These are phyloP conservation scores for Ciconia maguari DNA, from an alignment of 2,113 vertebrate species.

Conservation along the genomic window DNA sequence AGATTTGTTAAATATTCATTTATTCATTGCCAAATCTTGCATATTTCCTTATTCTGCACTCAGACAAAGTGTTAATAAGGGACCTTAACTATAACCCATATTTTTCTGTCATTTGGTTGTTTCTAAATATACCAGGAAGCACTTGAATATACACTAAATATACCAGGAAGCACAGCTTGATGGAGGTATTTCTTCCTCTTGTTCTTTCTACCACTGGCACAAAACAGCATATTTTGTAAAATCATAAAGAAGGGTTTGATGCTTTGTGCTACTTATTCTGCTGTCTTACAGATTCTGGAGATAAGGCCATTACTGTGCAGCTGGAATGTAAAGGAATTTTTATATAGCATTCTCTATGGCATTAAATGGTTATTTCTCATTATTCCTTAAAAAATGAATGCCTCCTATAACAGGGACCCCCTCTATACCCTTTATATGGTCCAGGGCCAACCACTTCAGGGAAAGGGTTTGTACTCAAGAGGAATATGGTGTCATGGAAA, in stretches of 20 bases:
- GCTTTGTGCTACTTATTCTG: neutral
- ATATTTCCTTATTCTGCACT: conserved; percentile 28
- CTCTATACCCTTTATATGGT: neutral
- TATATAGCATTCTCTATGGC: neutral
- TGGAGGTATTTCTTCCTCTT: neutral
- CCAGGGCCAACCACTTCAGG: neutral
- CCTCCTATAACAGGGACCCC: neutral
- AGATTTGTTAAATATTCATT: conserved; percentile 58
- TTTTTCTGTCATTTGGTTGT: neutral
- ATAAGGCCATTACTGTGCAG: neutral
- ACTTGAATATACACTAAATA: neutral
- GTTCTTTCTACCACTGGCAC: neutral
- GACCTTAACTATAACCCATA: neutral
- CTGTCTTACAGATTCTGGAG: neutral
- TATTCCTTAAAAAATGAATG: neutral
- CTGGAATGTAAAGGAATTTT: neutral
- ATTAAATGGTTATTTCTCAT: neutral
- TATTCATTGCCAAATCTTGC: conserved; percentile 34
- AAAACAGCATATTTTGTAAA: neutral
- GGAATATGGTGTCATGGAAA: neutral
- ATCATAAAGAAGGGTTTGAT: neutral
- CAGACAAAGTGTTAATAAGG: conserved; percentile 33
- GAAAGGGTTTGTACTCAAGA: neutral
- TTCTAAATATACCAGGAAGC: conserved; percentile 1
- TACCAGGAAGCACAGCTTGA: neutral